Conservation (phyloP, 2,797 vertebrate species). For the Epinephelus malabaricus region DNA sequence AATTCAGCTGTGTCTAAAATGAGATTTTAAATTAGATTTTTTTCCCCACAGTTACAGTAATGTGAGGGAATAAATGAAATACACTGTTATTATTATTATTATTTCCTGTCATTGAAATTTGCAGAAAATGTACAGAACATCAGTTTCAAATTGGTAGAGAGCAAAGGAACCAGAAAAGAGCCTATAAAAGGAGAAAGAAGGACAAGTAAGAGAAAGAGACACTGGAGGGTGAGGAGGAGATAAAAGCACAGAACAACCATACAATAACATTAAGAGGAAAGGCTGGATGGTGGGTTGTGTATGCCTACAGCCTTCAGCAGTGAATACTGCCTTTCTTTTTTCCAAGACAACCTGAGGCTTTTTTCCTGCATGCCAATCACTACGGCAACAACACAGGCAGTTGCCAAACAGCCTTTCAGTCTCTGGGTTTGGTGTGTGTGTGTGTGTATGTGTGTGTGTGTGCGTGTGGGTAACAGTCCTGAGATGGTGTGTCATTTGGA, state of each 20-base stretch:
- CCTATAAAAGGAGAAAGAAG: slow-evolving; percentile 10
- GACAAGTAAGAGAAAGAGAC: slow-evolving; percentile 8
- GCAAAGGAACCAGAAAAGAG: slow-evolving; percentile 1
- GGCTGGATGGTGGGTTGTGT: slow-evolving; percentile 13
- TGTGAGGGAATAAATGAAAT: neutral
- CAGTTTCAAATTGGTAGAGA: slow-evolving; percentile 9
- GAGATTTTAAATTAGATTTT: neutral
- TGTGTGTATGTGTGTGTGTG: neutral
- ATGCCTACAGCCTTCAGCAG: slow-evolving; percentile 20
- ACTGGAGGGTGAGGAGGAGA: slow-evolving; percentile 8
- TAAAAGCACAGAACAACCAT: slow-evolving; percentile 19
- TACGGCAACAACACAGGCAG: slow-evolving; percentile 33
- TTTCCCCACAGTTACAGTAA: neutral
- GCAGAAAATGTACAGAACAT: slow-evolving; percentile 11
- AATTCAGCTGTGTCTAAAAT: neutral
- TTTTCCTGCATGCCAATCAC: slow-evolving; percentile 31
- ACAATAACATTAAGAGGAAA: slow-evolving; percentile 11
- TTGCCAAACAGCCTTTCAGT: slow-evolving; percentile 37
- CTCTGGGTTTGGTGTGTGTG: neutral
- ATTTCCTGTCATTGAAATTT: slow-evolving; percentile 12
- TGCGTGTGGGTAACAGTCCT: neutral
- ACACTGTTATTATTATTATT: neutral
- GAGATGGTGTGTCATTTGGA: slow-evolving; percentile 22
- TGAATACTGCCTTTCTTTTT: slow-evolving; percentile 17
- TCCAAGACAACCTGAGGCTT: slow-evolving; percentile 13